Evolutionary conservation across 92 coral and sea anemone genomes (phyloP), one percentile per base, ranked within the genome.

Genomic region (Epizoanthus illoricatus): DNA sequence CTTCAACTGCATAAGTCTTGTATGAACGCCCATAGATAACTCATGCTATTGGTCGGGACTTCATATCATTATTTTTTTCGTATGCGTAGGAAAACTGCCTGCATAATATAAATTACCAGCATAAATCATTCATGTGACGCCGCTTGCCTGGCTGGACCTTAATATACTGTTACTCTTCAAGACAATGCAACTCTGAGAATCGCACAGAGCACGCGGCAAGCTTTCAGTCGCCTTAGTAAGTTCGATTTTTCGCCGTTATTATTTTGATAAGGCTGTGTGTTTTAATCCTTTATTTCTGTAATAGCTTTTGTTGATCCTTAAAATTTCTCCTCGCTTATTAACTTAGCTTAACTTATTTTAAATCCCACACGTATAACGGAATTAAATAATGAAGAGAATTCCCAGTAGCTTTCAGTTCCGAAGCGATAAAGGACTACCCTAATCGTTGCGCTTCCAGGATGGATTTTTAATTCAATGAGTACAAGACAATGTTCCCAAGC

Each of bases 111-210:
- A 23, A 43, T 63, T 43, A 78, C 45, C 47, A 72, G 71, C 82
- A 78, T 78, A 62, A 78, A 78, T 78, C 45, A 63, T 78, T 78
- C 71, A 78, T 78, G 72, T 78, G 63, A 63, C 28, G n/a, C 21
- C 82, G 82, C 58, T 43, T 63, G 81, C 23, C 42, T 5, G 70
- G n/a, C 39, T 52, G 15, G 12, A 3, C 56, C 24, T 70, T 78
- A 78, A 78, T 78, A 63, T 7, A 63, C 71, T 62, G 82, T 45
- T 43, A 62, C 55, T 6, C 65, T 7, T 21, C 12, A 20, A 64
- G 13, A 63, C 71, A 78, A 78, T 62, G 18, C 42, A 55, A 42
- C 42, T 78, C 49, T 17, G 82, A 4, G 82, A 63, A 61, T 36
- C 69, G 70, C 58, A 24, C 81, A 76, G 69, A 36, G 33, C 28